Percentiles rank a stretch among this genome's conserved stretches.
phyloP scores from a whole-genome alignment of 1,140 invertebrate genomes.

The Lanistes nyassanus region DNA sequence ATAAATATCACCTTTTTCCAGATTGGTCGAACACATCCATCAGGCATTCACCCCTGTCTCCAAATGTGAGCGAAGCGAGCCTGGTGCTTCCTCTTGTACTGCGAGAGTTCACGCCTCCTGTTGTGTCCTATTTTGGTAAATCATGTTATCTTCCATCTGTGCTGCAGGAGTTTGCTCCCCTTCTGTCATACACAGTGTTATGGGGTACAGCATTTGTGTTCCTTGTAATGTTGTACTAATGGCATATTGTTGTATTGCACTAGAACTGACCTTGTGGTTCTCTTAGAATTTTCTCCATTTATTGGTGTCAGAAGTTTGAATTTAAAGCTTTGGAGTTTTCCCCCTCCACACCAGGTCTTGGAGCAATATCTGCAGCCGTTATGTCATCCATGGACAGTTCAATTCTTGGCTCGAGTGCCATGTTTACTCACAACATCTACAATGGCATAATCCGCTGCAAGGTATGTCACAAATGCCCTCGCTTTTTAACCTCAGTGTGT shows the following conservation, averaged over 20 bases:
- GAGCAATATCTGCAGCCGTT: constrained; percentile 62
- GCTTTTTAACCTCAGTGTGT: too few relatives aligned
- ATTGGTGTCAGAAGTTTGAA: too few relatives aligned
- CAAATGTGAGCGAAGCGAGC: constrained; percentile 39
- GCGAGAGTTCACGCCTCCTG: constrained; percentile 54
- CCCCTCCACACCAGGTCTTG: constrained; percentile 44
- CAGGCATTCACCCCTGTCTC: constrained; percentile 49
- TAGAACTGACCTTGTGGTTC: neutral
- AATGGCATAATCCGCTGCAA: constrained; percentile 39
- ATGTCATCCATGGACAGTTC: constrained; percentile 65
- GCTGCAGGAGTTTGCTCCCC: too few relatives aligned
- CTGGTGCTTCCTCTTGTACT: constrained; percentile 57
- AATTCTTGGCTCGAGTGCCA: constrained; percentile 60
- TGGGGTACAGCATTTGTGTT: neutral
- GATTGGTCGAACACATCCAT: constrained; percentile 55
- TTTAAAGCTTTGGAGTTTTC: too few relatives aligned
- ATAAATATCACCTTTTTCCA: constrained; percentile 24
- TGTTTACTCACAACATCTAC: constrained; percentile 64
- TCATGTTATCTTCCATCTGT: neutral
- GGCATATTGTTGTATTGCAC: neutral
- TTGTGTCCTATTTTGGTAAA: constrained; percentile 55
- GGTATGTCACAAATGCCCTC: neutral
- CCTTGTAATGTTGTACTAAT: neutral
- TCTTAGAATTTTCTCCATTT: too few relatives aligned
- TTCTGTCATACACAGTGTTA: neutral